A percentile compares a stretch with the other conserved stretches of the same genome.
These are phyloP conservation scores for Gerris lacustris DNA, from an alignment of 2,888 invertebrate species.

Conservation along the genomic window DNA sequence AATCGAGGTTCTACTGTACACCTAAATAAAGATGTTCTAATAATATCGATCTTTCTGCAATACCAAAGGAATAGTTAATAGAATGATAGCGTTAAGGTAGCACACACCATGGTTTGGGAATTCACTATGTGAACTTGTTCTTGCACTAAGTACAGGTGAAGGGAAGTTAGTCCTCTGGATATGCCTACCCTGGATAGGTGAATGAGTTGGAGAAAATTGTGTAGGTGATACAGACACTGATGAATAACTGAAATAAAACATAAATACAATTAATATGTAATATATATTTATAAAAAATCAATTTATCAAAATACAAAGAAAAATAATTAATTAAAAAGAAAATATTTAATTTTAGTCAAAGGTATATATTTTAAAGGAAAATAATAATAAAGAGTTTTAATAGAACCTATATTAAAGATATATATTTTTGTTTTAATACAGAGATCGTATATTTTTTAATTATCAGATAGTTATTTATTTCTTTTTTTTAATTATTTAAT, in stretches of 20 bases:
- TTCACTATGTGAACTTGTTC: constrained; percentile 12
- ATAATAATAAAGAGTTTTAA: too few species aligned
- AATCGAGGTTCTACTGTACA: too few species aligned
- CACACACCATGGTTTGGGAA: too few species aligned
- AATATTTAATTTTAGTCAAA: not conserved
- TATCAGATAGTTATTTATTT: too few species aligned
- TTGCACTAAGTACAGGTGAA: constrained; percentile 30
- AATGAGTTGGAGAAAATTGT: constrained; percentile 66
- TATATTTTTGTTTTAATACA: too few species aligned
- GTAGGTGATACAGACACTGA: constrained; percentile 43
- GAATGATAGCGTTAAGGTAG: not conserved
- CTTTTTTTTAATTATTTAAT: too few species aligned
- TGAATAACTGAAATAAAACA: constrained; percentile 44
- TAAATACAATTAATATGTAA: constrained; percentile 36
- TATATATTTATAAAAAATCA: constrained; percentile 37
- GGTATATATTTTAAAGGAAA: not conserved
- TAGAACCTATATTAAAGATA: too few species aligned
- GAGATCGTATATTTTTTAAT: too few species aligned
- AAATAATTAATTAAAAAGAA: not conserved
- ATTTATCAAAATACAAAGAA: not conserved
- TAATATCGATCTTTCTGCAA: too few species aligned
- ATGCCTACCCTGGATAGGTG: constrained; percentile 55
- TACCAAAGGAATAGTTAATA: too few species aligned
- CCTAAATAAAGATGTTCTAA: too few species aligned
- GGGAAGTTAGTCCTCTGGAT: constrained; percentile 30